Conservation (phyloP, 1,140 invertebrate species). For the Micrasema minimum region DNA sequence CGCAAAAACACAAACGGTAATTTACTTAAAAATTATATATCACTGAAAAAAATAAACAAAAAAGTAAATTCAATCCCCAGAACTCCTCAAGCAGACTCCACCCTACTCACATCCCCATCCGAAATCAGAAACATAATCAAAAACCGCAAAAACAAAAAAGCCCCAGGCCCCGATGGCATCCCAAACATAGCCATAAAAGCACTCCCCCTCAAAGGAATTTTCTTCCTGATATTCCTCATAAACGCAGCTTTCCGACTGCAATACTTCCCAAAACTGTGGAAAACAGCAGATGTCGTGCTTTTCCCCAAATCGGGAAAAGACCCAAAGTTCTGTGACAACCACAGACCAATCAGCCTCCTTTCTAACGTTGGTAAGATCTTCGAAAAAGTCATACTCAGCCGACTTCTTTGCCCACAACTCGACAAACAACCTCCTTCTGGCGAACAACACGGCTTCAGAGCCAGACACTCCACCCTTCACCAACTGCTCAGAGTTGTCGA, state of each 20-base stretch:
- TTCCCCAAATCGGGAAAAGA: neutral
- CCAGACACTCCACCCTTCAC: neutral
- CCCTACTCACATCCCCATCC: neutral
- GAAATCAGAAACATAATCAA: neutral
- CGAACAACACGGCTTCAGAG: slow-evolving; percentile 11
- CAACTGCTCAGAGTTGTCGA: neutral
- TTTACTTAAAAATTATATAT: neutral
- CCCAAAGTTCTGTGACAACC: neutral
- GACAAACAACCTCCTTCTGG: neutral
- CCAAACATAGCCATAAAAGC: neutral
- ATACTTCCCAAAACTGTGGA: neutral
- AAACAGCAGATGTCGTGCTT: neutral
- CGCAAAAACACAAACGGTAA: neutral
- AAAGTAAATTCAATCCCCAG: too few species aligned
- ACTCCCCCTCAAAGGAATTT: neutral
- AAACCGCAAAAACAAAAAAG: neutral
- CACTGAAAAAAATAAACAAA: neutral
- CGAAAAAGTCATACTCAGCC: neutral
- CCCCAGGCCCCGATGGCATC: neutral
- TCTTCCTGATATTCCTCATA: neutral
- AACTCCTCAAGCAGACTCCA: neutral
- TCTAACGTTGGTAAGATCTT: slow-evolving; percentile 1
- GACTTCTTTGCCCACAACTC: neutral
- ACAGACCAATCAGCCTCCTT: neutral
- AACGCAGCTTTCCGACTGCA: neutral